phyloP scores from a whole-genome alignment of 2,888 invertebrate genomes.

The Leptinotarsa tumamoca region DNA sequence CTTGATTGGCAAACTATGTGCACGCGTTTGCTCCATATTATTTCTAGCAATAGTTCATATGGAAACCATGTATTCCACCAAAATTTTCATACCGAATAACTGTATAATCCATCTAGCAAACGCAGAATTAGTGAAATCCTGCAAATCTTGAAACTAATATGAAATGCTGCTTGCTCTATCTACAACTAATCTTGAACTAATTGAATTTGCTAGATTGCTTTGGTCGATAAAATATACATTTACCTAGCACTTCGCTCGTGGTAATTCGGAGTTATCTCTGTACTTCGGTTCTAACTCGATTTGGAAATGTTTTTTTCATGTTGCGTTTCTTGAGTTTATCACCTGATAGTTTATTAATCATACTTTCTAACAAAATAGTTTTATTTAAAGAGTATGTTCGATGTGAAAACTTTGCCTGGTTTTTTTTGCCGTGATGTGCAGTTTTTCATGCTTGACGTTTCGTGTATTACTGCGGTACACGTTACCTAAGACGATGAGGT shows the following conservation, averaged over 20 bases:
- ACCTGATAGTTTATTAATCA: constrained; percentile 41
- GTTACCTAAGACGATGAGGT: too few relatives aligned
- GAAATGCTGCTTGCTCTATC: constrained; percentile 56
- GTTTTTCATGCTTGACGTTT: too few relatives aligned
- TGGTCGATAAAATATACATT: constrained; percentile 67
- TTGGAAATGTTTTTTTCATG: constrained; percentile 45
- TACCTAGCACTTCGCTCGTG: constrained; percentile 62
- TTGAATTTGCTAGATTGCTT: constrained; percentile 67
- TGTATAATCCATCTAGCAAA: constrained; percentile 35
- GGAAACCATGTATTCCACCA: not conserved
- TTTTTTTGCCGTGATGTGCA: too few relatives aligned
- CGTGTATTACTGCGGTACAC: too few relatives aligned
- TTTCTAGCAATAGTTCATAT: not conserved
- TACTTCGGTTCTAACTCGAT: constrained; percentile 47
- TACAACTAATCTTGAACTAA: constrained; percentile 66
- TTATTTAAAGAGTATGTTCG: not conserved
- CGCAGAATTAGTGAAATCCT: constrained; percentile 53
- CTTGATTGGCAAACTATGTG: too few relatives aligned
- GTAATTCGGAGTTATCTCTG: constrained; percentile 61
- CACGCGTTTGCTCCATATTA: not conserved
- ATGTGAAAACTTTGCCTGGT: not conserved
- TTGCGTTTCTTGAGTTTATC: constrained; percentile 44
- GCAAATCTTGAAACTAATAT: constrained; percentile 56
- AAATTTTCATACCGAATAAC: constrained; percentile 12
- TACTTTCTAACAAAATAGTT: not conserved